phyloP scores from a whole-genome alignment of 2,888 invertebrate species.

The Watsonalla cultraria region DNA sequence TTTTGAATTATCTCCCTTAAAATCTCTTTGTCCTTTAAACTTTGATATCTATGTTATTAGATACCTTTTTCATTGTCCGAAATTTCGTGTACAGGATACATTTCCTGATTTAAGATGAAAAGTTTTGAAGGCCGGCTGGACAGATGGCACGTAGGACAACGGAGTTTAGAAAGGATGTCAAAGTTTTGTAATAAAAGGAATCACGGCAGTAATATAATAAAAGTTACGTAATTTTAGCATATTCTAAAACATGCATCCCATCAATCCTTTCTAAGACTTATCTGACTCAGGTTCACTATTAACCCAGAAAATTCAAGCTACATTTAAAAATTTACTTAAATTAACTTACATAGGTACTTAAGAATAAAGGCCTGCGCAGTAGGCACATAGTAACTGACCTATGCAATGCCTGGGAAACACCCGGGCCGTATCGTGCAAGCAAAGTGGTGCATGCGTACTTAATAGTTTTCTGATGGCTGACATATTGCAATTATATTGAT shows the following conservation, averaged over 20 bases:
- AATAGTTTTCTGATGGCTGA: slow-evolving; percentile 34
- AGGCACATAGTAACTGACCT: slow-evolving; percentile 58
- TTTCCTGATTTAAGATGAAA: not conserved
- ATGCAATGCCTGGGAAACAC: slow-evolving; percentile 37
- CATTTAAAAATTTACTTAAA: not conserved
- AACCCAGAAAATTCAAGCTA: not conserved
- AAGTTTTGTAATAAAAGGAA: too few species aligned
- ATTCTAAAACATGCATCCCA: too few species aligned
- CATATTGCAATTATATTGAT: slow-evolving; percentile 56
- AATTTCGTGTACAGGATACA: not conserved
- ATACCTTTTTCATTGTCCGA: not conserved
- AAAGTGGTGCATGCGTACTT: slow-evolving; percentile 56
- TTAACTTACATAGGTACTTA: slow-evolving; percentile 1
- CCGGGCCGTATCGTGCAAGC: slow-evolving; percentile 24
- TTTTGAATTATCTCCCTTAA: slow-evolving; percentile 41
- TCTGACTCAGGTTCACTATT: too few species aligned
- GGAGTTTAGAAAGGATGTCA: too few species aligned
- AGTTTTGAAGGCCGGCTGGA: not conserved
- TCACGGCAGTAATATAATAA: too few species aligned
- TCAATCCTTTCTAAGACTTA: too few species aligned
- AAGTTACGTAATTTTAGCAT: too few species aligned
- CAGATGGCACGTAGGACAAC: not conserved
- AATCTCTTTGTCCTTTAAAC: slow-evolving; percentile 39
- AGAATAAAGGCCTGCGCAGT: slow-evolving; percentile 18
- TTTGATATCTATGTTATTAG: slow-evolving; percentile 19